Evolutionary conservation across 2,797 vertebrate species (phyloP).

Genomic region (Hyperoplus immaculatus): DNA sequence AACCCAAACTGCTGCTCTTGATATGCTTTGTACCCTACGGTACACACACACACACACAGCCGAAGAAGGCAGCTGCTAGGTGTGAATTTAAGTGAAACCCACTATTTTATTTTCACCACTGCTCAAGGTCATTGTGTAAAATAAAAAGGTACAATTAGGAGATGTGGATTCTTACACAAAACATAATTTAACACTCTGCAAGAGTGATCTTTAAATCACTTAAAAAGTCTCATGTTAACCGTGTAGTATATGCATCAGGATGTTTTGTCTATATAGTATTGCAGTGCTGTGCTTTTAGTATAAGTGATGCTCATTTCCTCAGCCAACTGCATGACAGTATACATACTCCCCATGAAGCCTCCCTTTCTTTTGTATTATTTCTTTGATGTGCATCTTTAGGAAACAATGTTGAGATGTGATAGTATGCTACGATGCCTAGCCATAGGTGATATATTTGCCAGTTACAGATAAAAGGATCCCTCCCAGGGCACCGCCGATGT

Average conservation of each 20-base stretch:
- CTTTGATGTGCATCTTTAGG: constrained; percentile 15
- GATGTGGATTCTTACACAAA: constrained; percentile 25
- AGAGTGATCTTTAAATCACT: constrained; percentile 14
- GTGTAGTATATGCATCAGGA: too few relatives aligned
- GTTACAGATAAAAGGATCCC: constrained; percentile 21
- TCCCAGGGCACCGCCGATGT: constrained; percentile 18
- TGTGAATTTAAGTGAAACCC: constrained; percentile 39
- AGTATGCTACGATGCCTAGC: background rate
- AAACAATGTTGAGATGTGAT: constrained; percentile 9
- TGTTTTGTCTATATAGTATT: background rate
- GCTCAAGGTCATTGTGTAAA: constrained; percentile 40
- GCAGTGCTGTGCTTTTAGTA: background rate
- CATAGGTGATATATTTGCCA: constrained; percentile 6
- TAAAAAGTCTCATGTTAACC: background rate
- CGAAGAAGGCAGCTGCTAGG: constrained; percentile 41
- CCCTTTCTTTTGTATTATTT: constrained; percentile 2
- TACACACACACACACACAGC: background rate
- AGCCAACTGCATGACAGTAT: background rate
- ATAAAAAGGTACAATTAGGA: constrained; percentile 38
- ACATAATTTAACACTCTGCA: constrained; percentile 40
- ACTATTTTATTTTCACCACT: constrained; percentile 22
- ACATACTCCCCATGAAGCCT: background rate
- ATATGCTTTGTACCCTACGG: constrained; percentile 45
- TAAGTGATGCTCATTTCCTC: constrained; percentile 5
- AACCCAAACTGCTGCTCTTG: constrained; percentile 56